Evolutionary conservation across 1,140 invertebrate species (phyloP).

Genomic region (Zaprionus ornatus): DNA sequence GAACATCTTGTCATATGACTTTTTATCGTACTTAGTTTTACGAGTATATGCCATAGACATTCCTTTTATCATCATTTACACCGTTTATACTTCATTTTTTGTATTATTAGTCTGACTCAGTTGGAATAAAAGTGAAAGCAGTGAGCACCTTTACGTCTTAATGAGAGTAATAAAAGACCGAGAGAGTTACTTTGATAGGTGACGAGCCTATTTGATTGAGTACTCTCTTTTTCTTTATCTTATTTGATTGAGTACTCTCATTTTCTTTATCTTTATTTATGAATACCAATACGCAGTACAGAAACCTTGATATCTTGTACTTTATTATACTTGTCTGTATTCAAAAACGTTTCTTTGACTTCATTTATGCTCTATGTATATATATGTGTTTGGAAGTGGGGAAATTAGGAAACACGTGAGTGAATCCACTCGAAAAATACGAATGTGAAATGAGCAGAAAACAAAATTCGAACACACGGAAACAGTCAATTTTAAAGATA

Average conservation of each 20-base stretch:
- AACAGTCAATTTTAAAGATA: constrained; percentile 21
- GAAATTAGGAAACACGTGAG: background rate
- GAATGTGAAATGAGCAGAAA: constrained; percentile 7
- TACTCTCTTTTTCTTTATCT: background rate
- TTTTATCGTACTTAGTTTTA: background rate
- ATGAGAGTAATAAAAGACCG: constrained; percentile 4
- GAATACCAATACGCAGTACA: background rate
- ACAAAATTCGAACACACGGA: constrained; percentile 15
- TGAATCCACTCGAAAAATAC: constrained; percentile 27
- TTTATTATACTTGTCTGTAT: background rate
- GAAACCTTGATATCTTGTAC: background rate
- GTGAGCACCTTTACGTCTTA: background rate
- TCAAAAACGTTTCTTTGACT: background rate
- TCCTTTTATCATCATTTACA: background rate
- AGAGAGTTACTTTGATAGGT: background rate
- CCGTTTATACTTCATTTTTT: background rate
- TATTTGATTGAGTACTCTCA: constrained; percentile 24
- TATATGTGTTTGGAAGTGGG: background rate
- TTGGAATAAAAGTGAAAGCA: constrained; percentile 49
- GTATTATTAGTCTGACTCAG: constrained; percentile 42
- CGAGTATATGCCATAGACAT: background rate
- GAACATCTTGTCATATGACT: background rate
- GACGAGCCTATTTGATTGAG: constrained; percentile 27
- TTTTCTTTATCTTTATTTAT: background rate
- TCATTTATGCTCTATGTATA: background rate